Evolutionary conservation across 2,113 vertebrate genomes (phyloP).

Genomic region (Pelodiscus sinensis): DNA sequence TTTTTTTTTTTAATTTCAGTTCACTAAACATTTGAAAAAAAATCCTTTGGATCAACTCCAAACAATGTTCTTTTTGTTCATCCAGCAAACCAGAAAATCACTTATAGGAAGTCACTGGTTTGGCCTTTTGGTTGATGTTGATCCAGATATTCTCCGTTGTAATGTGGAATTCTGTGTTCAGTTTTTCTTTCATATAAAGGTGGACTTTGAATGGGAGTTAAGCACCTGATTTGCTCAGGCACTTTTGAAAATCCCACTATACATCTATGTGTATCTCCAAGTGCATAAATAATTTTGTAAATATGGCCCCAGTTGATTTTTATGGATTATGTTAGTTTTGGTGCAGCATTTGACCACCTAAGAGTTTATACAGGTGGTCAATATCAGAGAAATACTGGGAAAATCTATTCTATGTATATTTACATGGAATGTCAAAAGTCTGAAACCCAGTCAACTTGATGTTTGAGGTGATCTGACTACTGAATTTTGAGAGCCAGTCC

Average conservation of each 20-base stretch:
- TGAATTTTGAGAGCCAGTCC: slow-evolving; percentile 9
- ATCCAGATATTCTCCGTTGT: not conserved
- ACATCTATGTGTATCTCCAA: not conserved
- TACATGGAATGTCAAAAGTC: not conserved
- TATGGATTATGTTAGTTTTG: not conserved
- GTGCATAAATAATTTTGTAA: not conserved
- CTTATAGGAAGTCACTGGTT: not conserved
- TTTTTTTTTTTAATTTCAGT: too few species aligned
- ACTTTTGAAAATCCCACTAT: not conserved
- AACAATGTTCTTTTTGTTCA: too few species aligned
- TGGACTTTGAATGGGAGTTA: not conserved
- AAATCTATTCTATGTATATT: not conserved
- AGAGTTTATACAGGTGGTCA: accelerated
- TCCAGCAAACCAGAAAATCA: too few species aligned
- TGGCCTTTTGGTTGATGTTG: not conserved
- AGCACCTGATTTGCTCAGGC: not conserved
- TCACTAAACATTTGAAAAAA: too few species aligned
- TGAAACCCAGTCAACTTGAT: not conserved
- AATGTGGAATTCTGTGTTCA: not conserved
- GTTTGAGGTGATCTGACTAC: slow-evolving; percentile 10
- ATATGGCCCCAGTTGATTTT: not conserved
- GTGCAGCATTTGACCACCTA: not conserved
- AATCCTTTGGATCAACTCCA: too few species aligned
- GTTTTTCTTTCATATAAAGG: not conserved
- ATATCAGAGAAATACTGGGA: not conserved